Base-by-base conservation (phyloP, 2,113 vertebrate genomes). In the Anthoscopus minutus region DNA sequence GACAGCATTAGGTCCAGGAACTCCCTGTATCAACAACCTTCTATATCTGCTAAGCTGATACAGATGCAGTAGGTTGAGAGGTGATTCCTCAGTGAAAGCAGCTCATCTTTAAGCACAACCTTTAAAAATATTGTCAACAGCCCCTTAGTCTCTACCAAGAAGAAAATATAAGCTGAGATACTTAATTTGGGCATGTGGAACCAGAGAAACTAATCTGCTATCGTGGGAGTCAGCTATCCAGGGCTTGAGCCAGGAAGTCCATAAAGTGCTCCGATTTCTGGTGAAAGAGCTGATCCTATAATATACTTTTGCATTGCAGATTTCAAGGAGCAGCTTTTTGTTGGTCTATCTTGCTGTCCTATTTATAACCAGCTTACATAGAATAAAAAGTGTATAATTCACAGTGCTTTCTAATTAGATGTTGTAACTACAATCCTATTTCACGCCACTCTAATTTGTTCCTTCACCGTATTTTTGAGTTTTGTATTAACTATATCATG, bases 331-430 rank as follows among this genome's bases (percentile, higher is more conserved):
- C 37, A 95, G 50, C 37, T 76, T 92, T 50, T 45, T 70, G 8
- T 70, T 77, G 23, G 58, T 57, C 40, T 71, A 0, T 79, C 66
- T 76, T 37, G 13, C 80, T 82, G 50, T 58, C 44, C 66, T 89
- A 45, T 91, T 85, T 92, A 69, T 81, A 92, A 44, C 65, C n/a
- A 61, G 62, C 62, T 88, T 77, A 67, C 28, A 33, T 27, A 35
- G 24, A 64, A 86, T 56, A 69, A 85, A 61, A 92, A 72, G 64
- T 85, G 30, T 61, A 18, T 82, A 21, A 76, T 82, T 85, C 62
- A 66, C 57, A 72, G 42, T 25, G 81, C 81, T 93, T 91, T 77
- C 70, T 91, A 94, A 92, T 96, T 87, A 91, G 77, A 37, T 50
- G 72, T 65, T 80, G 42, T 42, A 90, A 60, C 82, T 77, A 28